Percentiles rank a stretch among this genome's conserved stretches.
Conservation (phyloP, 2,888 invertebrate species). For the Dorcus hopei region DNA sequence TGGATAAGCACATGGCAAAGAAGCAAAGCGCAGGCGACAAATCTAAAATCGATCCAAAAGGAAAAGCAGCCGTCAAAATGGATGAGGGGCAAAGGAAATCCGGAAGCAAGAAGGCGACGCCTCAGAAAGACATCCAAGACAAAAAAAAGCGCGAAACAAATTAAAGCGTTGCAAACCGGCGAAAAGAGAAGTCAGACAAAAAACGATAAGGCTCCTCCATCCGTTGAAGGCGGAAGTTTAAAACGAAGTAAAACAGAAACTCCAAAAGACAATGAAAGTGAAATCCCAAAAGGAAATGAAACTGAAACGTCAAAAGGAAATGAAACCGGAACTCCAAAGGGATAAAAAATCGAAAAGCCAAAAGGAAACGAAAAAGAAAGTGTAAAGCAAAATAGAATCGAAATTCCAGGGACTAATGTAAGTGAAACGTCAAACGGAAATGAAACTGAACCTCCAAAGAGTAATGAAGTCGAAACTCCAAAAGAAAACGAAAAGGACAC, state of each 20-base stretch:
- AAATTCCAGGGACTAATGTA: too few relatives aligned
- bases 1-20: slow-evolving; percentile 14
- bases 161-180: background rate
- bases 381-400: background rate
- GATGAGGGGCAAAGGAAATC: background rate
- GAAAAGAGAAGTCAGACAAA: too few relatives aligned
- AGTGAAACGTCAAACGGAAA: too few relatives aligned
- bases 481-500: background rate
- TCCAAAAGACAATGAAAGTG: background rate
- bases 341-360: too few relatives aligned
- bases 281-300: background rate
- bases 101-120: background rate
- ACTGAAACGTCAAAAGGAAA: background rate
- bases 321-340: background rate
- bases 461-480: background rate
- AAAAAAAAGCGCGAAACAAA: background rate
- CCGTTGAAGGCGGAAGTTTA: background rate
- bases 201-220: background rate
- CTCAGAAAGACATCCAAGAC: background rate
- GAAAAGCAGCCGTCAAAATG: background rate
- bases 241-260: background rate
- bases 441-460: background rate
- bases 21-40: slow-evolving; percentile 1
- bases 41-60: background rate
- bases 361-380: too few relatives aligned